Evolutionary conservation across 2,797 vertebrate species (phyloP), one percentile per base, ranked within the genome.

Genomic region (Scarus forsteni): DNA sequence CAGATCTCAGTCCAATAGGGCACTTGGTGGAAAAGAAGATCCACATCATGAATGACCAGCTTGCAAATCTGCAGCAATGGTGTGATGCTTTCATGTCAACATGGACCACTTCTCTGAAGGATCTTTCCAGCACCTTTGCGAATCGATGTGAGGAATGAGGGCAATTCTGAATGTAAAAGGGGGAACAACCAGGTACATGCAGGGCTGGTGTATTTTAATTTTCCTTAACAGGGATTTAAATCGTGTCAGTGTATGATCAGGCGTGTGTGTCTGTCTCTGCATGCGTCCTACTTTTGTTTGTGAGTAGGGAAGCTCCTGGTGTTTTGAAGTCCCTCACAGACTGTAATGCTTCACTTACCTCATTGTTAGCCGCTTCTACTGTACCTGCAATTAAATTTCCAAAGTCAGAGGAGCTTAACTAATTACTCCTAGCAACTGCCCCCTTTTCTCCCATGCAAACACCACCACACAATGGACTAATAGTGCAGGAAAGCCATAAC

Each of bases 321-420:
- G 70, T 88, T 86, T 83, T 79, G 82, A 60, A 72, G 80, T 75
- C 84, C 73, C 70, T 66, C 61, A 35, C 83, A 81, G 66, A 63
- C 75, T 70, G 89, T 76, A 88, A 91, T 83, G 88, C 88, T 89
- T 87, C 85, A 85, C 66, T 88, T 89, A 79, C 77, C 56, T 84
- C 82, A 88, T 89, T 90, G 88, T 88, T 91, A 76, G 79, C 70
- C 61, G 15, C 38, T 84, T 86, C 81, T 84, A 77, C 86, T 73
- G 74, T 85, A 92, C 91, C 87, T 92, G 86, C 80, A 89, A 92
- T 92, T 90, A 89, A 85, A 91, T 90, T 91, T 89, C 80, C 77
- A 89, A 88, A 89, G 85, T 82, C 83, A 82, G 71, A 59, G 79
- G 86, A 90, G 90, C 85, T 89, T 90, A 85, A 86, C 87, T 92